Evolutionary conservation across 2,888 invertebrate species (phyloP).

Genomic region (Bellardia pandia): DNA sequence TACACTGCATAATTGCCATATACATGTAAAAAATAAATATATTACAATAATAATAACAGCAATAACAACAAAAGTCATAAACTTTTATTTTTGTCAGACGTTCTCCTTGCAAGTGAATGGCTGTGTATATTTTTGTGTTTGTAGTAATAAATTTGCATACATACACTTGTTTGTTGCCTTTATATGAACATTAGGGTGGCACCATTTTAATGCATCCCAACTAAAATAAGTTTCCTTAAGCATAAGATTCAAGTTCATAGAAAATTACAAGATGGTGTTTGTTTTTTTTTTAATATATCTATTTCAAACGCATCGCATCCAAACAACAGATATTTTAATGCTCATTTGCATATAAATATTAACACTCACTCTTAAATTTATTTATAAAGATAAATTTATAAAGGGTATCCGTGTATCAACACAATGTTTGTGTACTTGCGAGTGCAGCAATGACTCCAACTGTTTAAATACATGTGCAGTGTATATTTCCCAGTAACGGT

Average conservation of each 20-base stretch:
- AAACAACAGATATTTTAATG: too few relatives aligned
- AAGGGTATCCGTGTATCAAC: slow-evolving; percentile 9
- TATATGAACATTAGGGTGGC: too few relatives aligned
- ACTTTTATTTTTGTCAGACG: slow-evolving; percentile 32
- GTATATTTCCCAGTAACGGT: slow-evolving; percentile 20
- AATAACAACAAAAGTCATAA: slow-evolving; percentile 39
- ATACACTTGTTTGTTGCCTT: background rate
- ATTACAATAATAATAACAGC: slow-evolving; percentile 33
- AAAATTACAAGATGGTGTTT: too few relatives aligned
- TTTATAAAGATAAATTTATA: background rate
- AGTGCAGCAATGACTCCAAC: slow-evolving; percentile 16
- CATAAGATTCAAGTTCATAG: too few relatives aligned
- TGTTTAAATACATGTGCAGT: slow-evolving; percentile 29
- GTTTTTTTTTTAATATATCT: too few relatives aligned
- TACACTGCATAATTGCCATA: background rate
- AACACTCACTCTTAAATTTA: background rate
- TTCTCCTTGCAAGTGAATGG: background rate
- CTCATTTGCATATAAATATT: too few relatives aligned
- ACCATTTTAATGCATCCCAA: too few relatives aligned
- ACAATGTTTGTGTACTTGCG: background rate
- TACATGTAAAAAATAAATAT: slow-evolving; percentile 31
- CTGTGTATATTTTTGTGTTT: background rate
- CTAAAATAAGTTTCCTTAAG: too few relatives aligned
- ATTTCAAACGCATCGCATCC: too few relatives aligned
- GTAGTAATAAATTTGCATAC: background rate